phyloP scores from a whole-genome alignment of 2,113 vertebrate genomes.

The Ictidomys tridecemlineatus region DNA sequence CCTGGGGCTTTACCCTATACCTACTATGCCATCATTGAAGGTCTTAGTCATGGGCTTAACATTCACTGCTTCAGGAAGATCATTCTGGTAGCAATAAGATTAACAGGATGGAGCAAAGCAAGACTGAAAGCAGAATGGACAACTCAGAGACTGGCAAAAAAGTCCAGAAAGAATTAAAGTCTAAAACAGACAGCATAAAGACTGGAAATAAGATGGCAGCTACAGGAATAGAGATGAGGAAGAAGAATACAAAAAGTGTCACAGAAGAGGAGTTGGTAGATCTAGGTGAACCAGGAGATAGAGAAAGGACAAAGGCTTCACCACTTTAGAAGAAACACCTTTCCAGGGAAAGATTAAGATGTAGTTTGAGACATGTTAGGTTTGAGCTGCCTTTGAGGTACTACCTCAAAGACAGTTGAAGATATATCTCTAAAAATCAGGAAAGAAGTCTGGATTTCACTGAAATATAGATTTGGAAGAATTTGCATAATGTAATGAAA shows the following conservation, averaged over 20 bases:
- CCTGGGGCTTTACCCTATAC: neutral
- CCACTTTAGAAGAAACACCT: neutral
- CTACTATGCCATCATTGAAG: neutral
- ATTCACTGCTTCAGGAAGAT: neutral
- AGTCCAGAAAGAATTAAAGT: neutral
- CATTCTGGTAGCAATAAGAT: neutral
- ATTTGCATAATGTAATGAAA: neutral
- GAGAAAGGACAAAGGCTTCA: neutral
- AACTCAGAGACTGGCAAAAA: neutral
- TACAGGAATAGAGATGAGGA: neutral
- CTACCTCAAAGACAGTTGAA: neutral
- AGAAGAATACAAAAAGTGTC: neutral
- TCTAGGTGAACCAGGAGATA: neutral
- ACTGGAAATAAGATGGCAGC: neutral
- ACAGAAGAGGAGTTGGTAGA: neutral
- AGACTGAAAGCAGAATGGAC: neutral
- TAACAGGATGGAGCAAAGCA: neutral
- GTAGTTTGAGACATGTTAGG: neutral
- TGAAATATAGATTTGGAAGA: neutral
- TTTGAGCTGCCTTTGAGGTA: neutral
- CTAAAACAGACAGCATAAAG: neutral
- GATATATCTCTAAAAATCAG: neutral
- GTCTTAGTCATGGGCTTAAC: neutral
- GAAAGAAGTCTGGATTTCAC: constrained; percentile 28
- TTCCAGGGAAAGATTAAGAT: neutral